Evolutionary conservation across 1,140 invertebrate species (phyloP).

Genomic region (Medauroidea extradentata): DNA sequence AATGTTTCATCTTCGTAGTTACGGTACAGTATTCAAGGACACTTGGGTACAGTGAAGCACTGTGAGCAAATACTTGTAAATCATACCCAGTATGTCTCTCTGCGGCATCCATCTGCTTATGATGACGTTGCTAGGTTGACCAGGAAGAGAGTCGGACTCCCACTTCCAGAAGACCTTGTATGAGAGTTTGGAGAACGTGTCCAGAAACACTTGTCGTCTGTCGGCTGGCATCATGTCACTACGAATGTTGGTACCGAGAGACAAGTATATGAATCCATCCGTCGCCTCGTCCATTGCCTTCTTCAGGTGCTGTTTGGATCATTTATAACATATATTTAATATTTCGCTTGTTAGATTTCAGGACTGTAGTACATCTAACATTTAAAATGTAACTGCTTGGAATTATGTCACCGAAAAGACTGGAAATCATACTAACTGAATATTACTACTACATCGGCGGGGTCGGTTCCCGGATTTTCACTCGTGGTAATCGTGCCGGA

Average conservation of each 20-base stretch:
- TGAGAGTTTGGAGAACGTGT: constrained; percentile 50
- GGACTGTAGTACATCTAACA: too few relatives aligned
- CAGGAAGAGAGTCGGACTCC: constrained; percentile 20
- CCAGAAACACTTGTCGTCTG: constrained; percentile 48
- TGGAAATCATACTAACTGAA: too few relatives aligned
- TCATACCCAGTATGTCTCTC: constrained; percentile 33
- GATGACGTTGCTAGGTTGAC: constrained; percentile 34
- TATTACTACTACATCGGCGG: too few relatives aligned
- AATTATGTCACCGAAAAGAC: too few relatives aligned
- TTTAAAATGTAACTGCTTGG: too few relatives aligned
- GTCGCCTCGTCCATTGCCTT: constrained; percentile 31
- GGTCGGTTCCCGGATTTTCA: too few relatives aligned
- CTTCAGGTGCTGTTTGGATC: constrained; percentile 29
- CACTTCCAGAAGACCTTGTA: constrained; percentile 45
- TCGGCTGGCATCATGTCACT: constrained; percentile 47
- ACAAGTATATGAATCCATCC: constrained; percentile 55
- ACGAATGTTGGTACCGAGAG: constrained; percentile 52
- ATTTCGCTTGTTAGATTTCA: too few relatives aligned
- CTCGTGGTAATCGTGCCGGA: too few relatives aligned
- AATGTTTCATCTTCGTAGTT: too few relatives aligned
- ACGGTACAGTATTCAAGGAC: too few relatives aligned
- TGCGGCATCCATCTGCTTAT: constrained; percentile 42
- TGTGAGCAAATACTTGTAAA: not conserved
- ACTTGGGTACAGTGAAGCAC: too few relatives aligned
- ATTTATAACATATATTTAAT: too few relatives aligned